These are phyloP conservation scores for Porites divaricata DNA, from an alignment of 92 coral and sea anemone genomes.

Conservation along the genomic window DNA sequence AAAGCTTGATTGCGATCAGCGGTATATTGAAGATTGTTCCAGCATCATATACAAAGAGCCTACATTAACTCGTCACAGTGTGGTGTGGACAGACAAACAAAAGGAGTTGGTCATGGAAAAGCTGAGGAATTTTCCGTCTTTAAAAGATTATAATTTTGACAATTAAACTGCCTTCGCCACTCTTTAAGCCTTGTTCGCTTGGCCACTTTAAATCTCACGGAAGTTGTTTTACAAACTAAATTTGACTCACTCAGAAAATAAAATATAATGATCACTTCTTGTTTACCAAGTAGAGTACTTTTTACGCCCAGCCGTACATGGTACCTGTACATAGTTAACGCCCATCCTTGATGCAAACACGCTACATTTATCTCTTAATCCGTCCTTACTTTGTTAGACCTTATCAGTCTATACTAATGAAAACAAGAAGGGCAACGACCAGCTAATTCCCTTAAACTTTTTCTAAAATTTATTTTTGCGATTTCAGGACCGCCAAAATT, in stretches of 20 bases:
- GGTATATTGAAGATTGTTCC: constrained; percentile 81
- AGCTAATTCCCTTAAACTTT: neutral
- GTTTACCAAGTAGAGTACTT: no score
- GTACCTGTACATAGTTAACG: no score
- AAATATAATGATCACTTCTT: no score
- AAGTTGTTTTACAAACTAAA: no score
- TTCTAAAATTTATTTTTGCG: constrained; percentile 15
- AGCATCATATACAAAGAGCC: constrained; percentile 71
- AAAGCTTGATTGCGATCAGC: constrained; percentile 65
- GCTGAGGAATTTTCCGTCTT: constrained; percentile 58
- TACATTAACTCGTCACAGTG: constrained; percentile 73
- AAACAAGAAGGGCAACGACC: neutral
- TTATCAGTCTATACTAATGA: neutral
- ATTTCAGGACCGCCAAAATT: constrained; percentile 23
- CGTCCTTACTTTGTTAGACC: no score
- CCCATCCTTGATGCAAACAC: no score
- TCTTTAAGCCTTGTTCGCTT: neutral
- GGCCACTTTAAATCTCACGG: neutral
- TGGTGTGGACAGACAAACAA: constrained; percentile 77
- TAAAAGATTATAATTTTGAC: constrained; percentile 71
- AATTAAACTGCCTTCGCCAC: neutral
- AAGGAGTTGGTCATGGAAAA: constrained; percentile 49
- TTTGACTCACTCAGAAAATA: no score
- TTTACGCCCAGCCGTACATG: no score
- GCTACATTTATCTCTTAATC: no score